A percentile compares a stretch with the other conserved stretches of the same genome.
Evolutionary conservation across 2,797 vertebrate genomes (phyloP).

Genomic region (Crocidura indochinensis): DNA sequence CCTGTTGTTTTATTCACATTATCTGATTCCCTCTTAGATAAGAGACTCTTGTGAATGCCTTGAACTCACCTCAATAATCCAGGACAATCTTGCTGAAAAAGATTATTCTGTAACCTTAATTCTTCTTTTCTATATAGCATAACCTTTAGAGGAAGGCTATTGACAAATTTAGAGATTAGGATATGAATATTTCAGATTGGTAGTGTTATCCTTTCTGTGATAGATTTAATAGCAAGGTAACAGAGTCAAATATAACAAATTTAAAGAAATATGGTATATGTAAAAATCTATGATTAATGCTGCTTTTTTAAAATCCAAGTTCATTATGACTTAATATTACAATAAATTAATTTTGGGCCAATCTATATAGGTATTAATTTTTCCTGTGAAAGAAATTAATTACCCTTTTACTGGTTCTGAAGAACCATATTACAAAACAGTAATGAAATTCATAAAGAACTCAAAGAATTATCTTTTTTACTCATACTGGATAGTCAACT

Average conservation of each 20-base stretch:
- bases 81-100: background rate
- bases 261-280: background rate
- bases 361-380: background rate
- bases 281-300: background rate
- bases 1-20: rapidly evolving
- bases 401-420: background rate
- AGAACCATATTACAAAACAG: background rate
- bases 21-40: background rate
- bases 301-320: background rate
- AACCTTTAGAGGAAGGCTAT: background rate
- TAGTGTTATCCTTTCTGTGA: background rate
- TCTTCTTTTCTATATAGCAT: background rate
- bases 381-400: background rate
- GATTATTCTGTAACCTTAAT: background rate
- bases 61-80: background rate
- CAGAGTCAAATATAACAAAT: background rate
- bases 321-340: background rate
- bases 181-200: background rate
- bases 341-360: conserved; percentile 3
- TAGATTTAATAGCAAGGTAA: background rate
- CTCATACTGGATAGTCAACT: background rate
- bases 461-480: background rate
- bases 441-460: background rate
- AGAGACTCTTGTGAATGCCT: background rate
- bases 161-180: background rate